Evolutionary conservation across 2,888 invertebrate species (phyloP).

Genomic region (Agelastica alni): DNA sequence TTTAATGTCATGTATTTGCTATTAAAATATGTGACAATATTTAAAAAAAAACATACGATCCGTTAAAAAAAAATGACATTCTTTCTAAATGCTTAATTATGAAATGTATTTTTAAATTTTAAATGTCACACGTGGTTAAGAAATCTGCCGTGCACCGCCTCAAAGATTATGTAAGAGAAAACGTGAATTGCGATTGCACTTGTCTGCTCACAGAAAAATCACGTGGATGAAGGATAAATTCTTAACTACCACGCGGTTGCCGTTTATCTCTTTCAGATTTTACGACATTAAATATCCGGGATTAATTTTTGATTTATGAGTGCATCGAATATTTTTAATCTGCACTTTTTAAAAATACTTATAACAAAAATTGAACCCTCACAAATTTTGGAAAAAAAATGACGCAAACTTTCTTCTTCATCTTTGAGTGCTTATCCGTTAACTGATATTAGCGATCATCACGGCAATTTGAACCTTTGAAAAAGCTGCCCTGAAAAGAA

Average conservation of each 20-base stretch:
- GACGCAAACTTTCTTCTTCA: too few relatives aligned
- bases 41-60: slow-evolving; percentile 23
- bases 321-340: too few relatives aligned
- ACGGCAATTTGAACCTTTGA: too few relatives aligned
- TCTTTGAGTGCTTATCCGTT: too few relatives aligned
- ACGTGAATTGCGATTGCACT: slow-evolving; percentile 42
- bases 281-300: too few relatives aligned
- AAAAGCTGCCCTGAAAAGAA: too few relatives aligned
- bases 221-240: slow-evolving; percentile 28
- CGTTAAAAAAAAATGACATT: slow-evolving; percentile 28
- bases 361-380: too few relatives aligned
- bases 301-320: too few relatives aligned
- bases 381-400: too few relatives aligned
- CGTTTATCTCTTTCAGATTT: not conserved
- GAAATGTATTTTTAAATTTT: slow-evolving; percentile 35
- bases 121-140: slow-evolving; percentile 50
- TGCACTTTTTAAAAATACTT: too few relatives aligned
- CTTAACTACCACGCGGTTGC: not conserved
- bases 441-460: too few relatives aligned
- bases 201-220: slow-evolving; percentile 25
- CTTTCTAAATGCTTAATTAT: slow-evolving; percentile 23
- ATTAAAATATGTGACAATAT: slow-evolving; percentile 28
- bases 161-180: slow-evolving; percentile 42
- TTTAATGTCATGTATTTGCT: slow-evolving; percentile 20
- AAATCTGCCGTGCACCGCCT: slow-evolving; percentile 23